phyloP scores from a whole-genome alignment of 2,113 vertebrate genomes.

The Brachypodius melanocephalos region DNA sequence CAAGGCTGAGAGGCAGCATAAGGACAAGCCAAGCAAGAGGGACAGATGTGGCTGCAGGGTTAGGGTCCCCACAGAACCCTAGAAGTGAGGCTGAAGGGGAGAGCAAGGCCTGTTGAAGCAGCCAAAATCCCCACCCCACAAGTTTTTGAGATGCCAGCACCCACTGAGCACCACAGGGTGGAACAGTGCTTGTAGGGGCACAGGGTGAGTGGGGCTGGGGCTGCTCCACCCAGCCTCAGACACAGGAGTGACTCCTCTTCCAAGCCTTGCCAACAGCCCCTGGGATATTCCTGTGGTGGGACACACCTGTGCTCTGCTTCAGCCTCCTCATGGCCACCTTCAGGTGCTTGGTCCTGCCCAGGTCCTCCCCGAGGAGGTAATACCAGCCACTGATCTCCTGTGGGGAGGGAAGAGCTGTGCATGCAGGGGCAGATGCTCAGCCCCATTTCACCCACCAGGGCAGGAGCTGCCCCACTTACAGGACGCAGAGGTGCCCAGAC shows the following conservation, averaged over 20 bases:
- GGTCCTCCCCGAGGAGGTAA: conserved; percentile 83
- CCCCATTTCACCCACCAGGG: neutral
- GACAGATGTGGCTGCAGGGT: neutral
- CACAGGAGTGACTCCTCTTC: neutral
- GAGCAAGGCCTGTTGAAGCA: neutral
- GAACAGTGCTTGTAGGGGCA: neutral
- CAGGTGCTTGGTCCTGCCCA: conserved; percentile 88
- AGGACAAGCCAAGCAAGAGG: neutral
- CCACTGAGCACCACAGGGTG: neutral
- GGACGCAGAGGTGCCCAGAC: neutral
- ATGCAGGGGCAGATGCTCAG: neutral
- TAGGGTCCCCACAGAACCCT: neutral
- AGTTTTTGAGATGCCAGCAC: neutral
- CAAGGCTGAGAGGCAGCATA: neutral
- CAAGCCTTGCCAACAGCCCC: neutral
- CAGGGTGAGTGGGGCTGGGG: neutral
- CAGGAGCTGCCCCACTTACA: neutral
- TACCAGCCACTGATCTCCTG: conserved; percentile 89
- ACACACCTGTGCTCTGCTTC: conserved; percentile 49
- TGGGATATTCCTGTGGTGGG: neutral
- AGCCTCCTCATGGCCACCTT: conserved; percentile 76
- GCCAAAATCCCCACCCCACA: neutral
- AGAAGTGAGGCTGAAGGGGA: neutral
- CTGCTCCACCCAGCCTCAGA: neutral
- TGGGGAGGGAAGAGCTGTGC: neutral